Evolutionary conservation across 2,888 invertebrate genomes (phyloP), one percentile per base, ranked within the genome.

Genomic region (Agriopis leucophaearia): DNA sequence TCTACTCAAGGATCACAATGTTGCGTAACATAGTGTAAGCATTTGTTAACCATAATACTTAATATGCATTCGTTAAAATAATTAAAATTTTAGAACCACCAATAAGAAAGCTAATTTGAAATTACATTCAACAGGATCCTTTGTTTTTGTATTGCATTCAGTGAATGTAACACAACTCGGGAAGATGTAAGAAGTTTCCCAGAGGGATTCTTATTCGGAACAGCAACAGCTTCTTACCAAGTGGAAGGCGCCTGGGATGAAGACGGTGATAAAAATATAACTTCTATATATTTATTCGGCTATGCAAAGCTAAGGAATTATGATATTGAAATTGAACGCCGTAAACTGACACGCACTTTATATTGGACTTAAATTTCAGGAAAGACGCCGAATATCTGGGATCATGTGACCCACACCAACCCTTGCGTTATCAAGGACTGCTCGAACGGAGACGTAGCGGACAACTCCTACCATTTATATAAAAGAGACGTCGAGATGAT

Each of bases 321-420:
- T 35, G 8, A 35, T 27, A 27, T 13, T 13, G 1, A 13, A 10
- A 9, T 13, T 0, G 15, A 52, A 15, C 36, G 15, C 5, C 27
- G 27, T 27, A 27, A 27, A 4, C 27, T 27, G 27, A 27, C 27
- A 27, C 27, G 27, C 27, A 27, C 27, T n/a, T 10, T 27, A 35
- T 48, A 50, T 16, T 18, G 9, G 10, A 44, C 9, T 48, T 47
- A 15, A 1, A 36, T 62, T 36, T 75, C 76, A 88, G 95, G 94
- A 15, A 95, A 95, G 79, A 84, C 94, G 1, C 91, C 90, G 79
- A 95, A 90, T 62, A 95, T 95, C 62, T 96, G 96, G 96, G 96
- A 96, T 83, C 89, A 85, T 68, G 83, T 95, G 74, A 91, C 94
- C 1, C 95, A 95, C 69, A 76, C 68, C 5, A 63, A 80, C 38